A percentile compares a stretch with the other conserved stretches of the same genome.
Conservation (phyloP, 2,888 invertebrate genomes). For the Mimachlamys varia region DNA sequence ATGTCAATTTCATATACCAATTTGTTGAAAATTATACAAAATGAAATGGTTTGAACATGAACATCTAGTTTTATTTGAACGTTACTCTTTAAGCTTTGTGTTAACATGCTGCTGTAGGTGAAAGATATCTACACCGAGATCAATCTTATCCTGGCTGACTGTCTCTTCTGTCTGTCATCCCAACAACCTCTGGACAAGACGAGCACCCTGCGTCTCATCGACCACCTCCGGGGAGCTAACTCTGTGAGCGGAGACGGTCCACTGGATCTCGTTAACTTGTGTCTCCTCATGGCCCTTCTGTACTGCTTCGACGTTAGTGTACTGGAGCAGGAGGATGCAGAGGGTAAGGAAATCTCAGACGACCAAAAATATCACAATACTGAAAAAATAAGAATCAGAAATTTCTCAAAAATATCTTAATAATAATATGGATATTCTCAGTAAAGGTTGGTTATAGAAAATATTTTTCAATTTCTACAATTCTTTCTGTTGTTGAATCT, state of each 20-base stretch:
- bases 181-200: slow-evolving; percentile 89
- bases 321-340: slow-evolving; percentile 82
- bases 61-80: no score
- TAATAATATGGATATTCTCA: no score
- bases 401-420: no score
- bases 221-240: slow-evolving; percentile 71
- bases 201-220: slow-evolving; percentile 84
- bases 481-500: neutral
- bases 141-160: slow-evolving; percentile 88
- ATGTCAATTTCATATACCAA: no score
- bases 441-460: no score
- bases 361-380: no score
- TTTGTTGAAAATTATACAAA: neutral
- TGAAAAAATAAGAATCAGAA: no score
- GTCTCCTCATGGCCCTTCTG: slow-evolving; percentile 91
- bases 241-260: slow-evolving; percentile 85
- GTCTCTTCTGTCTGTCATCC: slow-evolving; percentile 89
- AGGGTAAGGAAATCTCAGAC: slow-evolving; percentile 68
- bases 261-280: slow-evolving; percentile 90
- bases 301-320: slow-evolving; percentile 93
- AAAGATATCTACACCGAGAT: slow-evolving; percentile 90
- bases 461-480: no score
- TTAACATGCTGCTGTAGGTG: slow-evolving; percentile 70
- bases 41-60: neutral
- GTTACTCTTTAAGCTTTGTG: no score